These are phyloP conservation scores for Zaprionus vittiger DNA, from an alignment of 1,140 invertebrate genomes.

Conservation along the genomic window DNA sequence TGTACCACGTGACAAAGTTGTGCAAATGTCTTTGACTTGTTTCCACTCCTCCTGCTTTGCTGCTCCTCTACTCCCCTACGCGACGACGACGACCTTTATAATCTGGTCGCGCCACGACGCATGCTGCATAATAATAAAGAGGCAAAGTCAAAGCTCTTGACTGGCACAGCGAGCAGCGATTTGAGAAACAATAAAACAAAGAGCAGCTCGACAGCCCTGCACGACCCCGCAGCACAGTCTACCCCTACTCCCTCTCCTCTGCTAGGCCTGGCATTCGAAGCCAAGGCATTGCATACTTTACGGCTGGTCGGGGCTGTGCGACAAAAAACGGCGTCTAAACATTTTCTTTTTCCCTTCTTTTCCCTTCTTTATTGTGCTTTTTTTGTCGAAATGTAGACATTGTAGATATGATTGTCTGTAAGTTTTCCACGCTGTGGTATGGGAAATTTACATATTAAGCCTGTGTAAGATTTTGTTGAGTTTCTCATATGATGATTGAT, in stretches of 20 bases:
- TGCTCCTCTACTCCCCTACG: neutral
- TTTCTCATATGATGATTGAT: conserved; percentile 30
- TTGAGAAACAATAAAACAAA: conserved; percentile 62
- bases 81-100: conserved; percentile 47
- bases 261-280: conserved; percentile 11
- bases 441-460: conserved; percentile 7
- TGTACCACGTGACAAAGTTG: conserved; percentile 58
- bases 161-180: conserved; percentile 39
- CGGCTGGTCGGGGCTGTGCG: conserved; percentile 19
- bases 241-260: too few relatives aligned
- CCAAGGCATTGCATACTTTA: conserved; percentile 50
- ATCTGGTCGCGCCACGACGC: conserved; percentile 49
- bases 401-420: conserved; percentile 9
- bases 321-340: conserved; percentile 37
- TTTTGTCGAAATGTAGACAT: conserved; percentile 20
- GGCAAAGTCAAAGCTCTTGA: conserved; percentile 50
- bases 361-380: neutral
- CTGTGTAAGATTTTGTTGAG: conserved; percentile 24
- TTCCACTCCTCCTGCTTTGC: neutral
- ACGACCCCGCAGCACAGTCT: neutral
- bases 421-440: neutral
- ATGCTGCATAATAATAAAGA: conserved; percentile 59
- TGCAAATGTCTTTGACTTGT: conserved; percentile 44
- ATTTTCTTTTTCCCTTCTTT: conserved; percentile 17
- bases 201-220: conserved; percentile 21